Conservation (phyloP, 1,140 invertebrate genomes). For the Lanistes nyassanus region DNA sequence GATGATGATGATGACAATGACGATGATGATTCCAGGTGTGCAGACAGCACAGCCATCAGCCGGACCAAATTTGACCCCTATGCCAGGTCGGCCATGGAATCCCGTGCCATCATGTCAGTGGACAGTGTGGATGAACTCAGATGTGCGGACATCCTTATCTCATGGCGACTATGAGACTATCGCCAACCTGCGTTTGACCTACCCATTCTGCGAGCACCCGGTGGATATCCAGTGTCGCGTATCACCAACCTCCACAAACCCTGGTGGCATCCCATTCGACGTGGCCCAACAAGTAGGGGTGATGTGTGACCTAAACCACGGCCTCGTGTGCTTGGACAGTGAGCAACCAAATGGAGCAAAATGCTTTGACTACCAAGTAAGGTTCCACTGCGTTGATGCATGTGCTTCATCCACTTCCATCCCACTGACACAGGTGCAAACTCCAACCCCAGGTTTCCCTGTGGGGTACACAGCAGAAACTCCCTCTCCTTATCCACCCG, state of each 20-base stretch:
- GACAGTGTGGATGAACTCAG: conserved; percentile 49
- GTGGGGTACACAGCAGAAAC: neutral
- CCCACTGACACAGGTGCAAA: conserved; percentile 16
- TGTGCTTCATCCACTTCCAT: conserved; percentile 34
- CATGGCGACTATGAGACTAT: conserved; percentile 49
- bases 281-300: conserved; percentile 37
- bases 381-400: conserved; percentile 48
- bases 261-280: conserved; percentile 20
- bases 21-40: neutral
- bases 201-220: conserved; percentile 34
- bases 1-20: conserved; percentile 6
- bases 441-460: conserved; percentile 22
- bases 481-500: conserved; percentile 27
- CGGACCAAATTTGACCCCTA: neutral
- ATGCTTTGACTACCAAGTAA: conserved; percentile 52
- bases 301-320: conserved; percentile 48
- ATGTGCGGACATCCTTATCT: conserved; percentile 26
- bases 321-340: conserved; percentile 48
- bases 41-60: neutral
- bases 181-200: conserved; percentile 32
- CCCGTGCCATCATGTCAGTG: conserved; percentile 41
- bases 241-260: conserved; percentile 6
- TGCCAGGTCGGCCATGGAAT: conserved; percentile 26
- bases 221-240: conserved; percentile 34
- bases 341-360: conserved; percentile 32